Percentiles rank a stretch among this genome's conserved stretches.
Evolutionary conservation across 2,888 invertebrate genomes (phyloP).

Genomic region (Ectropis crepuscularia): DNA sequence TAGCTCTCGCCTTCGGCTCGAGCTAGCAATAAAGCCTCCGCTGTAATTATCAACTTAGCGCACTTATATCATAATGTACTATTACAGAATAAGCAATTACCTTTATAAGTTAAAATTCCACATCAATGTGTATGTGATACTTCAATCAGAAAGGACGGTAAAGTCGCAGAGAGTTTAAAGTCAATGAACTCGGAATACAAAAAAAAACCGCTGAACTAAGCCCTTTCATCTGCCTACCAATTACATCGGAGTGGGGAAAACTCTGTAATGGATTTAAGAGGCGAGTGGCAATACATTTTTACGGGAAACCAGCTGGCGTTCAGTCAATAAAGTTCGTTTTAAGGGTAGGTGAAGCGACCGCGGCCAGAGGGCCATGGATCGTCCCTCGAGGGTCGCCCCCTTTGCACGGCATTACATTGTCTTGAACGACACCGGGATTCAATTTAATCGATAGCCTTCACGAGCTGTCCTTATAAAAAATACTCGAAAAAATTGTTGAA

Average conservation of each 20-base stretch:
- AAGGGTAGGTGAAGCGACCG: conserved; percentile 59
- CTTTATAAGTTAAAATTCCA: too few species aligned
- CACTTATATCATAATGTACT: too few species aligned
- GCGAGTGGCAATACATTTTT: conserved; percentile 60
- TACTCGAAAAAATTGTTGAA: conserved; percentile 32
- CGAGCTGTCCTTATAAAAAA: conserved; percentile 30
- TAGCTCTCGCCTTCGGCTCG: too few species aligned
- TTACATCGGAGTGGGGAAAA: conserved; percentile 47
- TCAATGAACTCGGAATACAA: conserved; percentile 29
- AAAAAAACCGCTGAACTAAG: conserved; percentile 33
- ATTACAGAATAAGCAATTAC: too few species aligned
- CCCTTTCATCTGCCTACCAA: conserved; percentile 39
- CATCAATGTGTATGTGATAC: too few species aligned
- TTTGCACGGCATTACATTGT: conserved; percentile 50
- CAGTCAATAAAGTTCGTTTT: conserved; percentile 69
- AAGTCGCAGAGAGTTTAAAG: neutral
- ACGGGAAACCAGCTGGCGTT: conserved; percentile 61
- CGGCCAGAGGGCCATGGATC: conserved; percentile 50
- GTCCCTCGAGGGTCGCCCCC: conserved; percentile 43
- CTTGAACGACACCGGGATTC: conserved; percentile 54
- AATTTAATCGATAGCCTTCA: conserved; percentile 56
- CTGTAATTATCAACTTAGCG: too few species aligned
- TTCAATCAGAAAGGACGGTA: neutral
- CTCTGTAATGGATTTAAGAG: conserved; percentile 53
- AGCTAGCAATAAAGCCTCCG: too few species aligned